A percentile compares a stretch with the other conserved stretches of the same genome.
phyloP scores from a whole-genome alignment of 2,797 vertebrate species.

The Hyperoplus lanceolatus region DNA sequence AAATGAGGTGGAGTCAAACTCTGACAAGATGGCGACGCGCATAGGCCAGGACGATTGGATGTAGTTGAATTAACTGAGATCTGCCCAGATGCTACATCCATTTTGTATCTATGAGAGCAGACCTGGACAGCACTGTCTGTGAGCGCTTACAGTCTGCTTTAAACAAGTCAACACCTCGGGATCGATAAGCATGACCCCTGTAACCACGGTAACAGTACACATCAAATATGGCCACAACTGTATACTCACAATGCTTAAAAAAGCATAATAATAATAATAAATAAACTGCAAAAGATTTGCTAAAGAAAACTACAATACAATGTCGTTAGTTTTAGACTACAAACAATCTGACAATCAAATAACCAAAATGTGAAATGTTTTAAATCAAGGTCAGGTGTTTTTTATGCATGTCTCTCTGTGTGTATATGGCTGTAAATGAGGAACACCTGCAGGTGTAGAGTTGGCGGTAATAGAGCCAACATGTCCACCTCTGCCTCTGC shows the following conservation, averaged over 20 bases:
- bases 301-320: not conserved
- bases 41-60: too few species aligned
- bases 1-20: too few species aligned
- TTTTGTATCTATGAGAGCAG: too few species aligned
- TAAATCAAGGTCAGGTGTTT: too few species aligned
- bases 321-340: not conserved
- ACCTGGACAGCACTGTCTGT: too few species aligned
- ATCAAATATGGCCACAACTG: too few species aligned
- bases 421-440: not conserved
- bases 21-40: too few species aligned
- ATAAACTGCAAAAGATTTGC: not conserved
- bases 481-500: slow-evolving; percentile 19
- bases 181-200: not conserved
- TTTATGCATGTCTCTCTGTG: too few species aligned
- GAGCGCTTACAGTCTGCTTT: not conserved
- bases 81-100: too few species aligned
- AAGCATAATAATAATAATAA: not conserved
- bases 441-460: slow-evolving; percentile 22
- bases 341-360: not conserved
- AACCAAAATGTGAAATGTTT: too few species aligned
- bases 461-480: slow-evolving; percentile 13
- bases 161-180: not conserved
- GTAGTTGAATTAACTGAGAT: too few species aligned
- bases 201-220: too few species aligned
- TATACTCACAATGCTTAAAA: not conserved